Evolutionary conservation across 2,797 vertebrate species (phyloP).

Genomic region (Protosalanx chinensis): DNA sequence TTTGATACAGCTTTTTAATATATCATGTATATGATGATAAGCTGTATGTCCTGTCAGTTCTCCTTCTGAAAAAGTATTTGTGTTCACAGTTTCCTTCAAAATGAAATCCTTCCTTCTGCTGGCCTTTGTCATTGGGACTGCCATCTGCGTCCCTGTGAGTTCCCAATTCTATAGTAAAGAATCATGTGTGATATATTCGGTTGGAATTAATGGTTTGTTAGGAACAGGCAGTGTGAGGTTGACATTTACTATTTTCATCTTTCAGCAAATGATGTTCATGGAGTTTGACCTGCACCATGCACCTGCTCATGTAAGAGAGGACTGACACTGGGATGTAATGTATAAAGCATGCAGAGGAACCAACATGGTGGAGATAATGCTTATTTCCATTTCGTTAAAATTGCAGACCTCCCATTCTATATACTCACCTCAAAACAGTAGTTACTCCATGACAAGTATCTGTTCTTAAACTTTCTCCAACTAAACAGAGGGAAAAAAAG

Average conservation of each 20-base stretch:
- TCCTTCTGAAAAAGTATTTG: constrained; percentile 22
- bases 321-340: background rate
- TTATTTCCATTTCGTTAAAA: too few species aligned
- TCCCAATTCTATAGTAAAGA: background rate
- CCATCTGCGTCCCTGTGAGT: constrained; percentile 61
- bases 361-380: background rate
- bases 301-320: constrained; percentile 44
- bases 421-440: too few species aligned
- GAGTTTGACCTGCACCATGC: constrained; percentile 58
- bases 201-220: background rate
- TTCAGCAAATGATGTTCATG: constrained; percentile 46
- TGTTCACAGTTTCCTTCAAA: constrained; percentile 43
- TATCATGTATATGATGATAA: background rate
- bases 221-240: background rate
- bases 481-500: too few species aligned
- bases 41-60: background rate
- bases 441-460: too few species aligned
- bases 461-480: too few species aligned
- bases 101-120: constrained; percentile 61
- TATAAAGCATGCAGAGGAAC: background rate
- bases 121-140: constrained; percentile 56
- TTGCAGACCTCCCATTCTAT: too few species aligned
- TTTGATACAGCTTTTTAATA: background rate
- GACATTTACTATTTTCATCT: background rate
- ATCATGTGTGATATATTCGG: background rate